Base-by-base conservation (phyloP, 2,888 invertebrate genomes). In the Cosmia trapezina region DNA sequence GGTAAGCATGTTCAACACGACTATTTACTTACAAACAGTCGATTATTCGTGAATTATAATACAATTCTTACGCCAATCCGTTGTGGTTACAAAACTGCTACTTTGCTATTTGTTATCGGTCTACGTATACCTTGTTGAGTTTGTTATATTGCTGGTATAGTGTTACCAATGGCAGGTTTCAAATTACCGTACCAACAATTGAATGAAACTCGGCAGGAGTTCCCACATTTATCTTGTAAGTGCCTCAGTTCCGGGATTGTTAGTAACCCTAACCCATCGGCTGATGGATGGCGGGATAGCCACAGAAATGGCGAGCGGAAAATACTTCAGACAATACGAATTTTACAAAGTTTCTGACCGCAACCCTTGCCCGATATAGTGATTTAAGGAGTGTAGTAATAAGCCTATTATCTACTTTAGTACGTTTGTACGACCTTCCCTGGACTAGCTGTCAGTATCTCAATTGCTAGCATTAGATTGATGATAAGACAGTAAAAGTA, bases 11-110 rank as follows among this genome's bases (percentile, higher is more conserved):
- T 81, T 62, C 45, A 76, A 78, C 81, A 83, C 57, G 59, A 66
- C 73, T 81, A 80, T 85, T 87, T 83, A 86, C 76, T 81, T 53
- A 72, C 63, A 81, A 83, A 69, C 73, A 57, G 63, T 62, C 73
- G 73, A 78, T 83, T 81, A 82, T 80, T 80, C 76, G 66, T 71
- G 61, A 83, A 79, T 75, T 81, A 87, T 85, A 85, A 71, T 84
- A 71, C 73, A 51, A 70, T 83, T 74, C 77, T 74, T 54, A 76
- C 70, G 70, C 75, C 81, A 81, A 83, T 85, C 73, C 71, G 70
- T 64, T 76, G 76, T 71, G 60, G 83, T 85, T 78, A 61, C 74
- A 75, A 75, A 85, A 80, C 68, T 22, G 86, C 86, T 87, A 81
- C 86, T 86, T 83, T 64, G 78, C 71, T 63, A 80, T 87, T 83